Base-by-base conservation (phyloP, 2,113 vertebrate species). In the Cettia cetti region DNA sequence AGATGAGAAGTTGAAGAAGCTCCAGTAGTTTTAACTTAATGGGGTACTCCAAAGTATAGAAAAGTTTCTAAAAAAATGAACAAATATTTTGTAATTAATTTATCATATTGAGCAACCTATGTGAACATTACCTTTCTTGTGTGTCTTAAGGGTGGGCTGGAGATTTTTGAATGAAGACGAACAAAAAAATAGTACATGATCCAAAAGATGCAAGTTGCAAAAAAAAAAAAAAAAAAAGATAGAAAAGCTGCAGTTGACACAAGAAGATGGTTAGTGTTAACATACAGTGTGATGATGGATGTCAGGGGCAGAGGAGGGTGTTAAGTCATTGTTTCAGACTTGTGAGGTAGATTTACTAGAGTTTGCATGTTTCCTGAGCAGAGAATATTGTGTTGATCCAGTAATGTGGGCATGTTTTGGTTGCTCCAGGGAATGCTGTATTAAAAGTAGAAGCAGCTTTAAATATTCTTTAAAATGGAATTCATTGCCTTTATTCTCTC, bases 361-460 rank as follows among this genome's bases (percentile, higher is more conserved):
- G 23, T 83, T 81, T 65, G 2, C 76, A 14, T 59, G 45, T 26
- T 90, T 33, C 30, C 39, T 71, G 47, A 76, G 49, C 65, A 84
- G 50, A 70, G 44, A 77, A 50, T 90, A 63, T 50, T 86, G 15
- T 63, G n/a, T 89, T 86, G 50, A 70, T 83, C 47, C 26, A 70
- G 26, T 92, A 52, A 45, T 86, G 80, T 81, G 70, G 35, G 42
- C 26, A 59, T 74, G 45, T 88, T 80, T 80, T 52, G 22, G 35
- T 88, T 90, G 24, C 63, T 94, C 15, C 40, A 24, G 53, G 89
- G 72, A 82, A 82, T 74, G 37, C 42, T 90, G 54, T 35, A 47
- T 93, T 96, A 93, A 65, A 90, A 90, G 79, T 40, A 90, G 66
- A 80, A 89, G 47, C 5, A 71, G 19, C 45, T 94, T 91, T 85